Base-by-base conservation (phyloP, 2,113 vertebrate species). In the Lates calcarifer region DNA sequence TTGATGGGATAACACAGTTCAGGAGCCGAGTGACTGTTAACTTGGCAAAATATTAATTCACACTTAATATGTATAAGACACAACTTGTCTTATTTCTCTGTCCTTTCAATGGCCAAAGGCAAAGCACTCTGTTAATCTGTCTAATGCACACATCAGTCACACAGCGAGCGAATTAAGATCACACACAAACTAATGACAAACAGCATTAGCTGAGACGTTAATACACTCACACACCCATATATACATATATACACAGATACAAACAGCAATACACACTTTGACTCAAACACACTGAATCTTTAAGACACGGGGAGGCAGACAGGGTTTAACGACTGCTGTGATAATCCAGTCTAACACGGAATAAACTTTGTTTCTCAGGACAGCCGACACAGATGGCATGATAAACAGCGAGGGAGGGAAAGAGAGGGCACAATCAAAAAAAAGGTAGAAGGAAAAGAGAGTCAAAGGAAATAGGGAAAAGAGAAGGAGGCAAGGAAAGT, bases 241-340 rank as follows among this genome's bases (percentile, higher is more conserved):
- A 55, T 4, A 51, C 49, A 55, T 12, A 67, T 20, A 57, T 7
- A 57, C 9, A 22, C 10, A 47, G 2, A 41, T 7, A 5, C 6
- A 53, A 13, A 53, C n/a, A 22, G 13, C 37, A 22, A 43, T 15
- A 37, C 41, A 61, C 33, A 33, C 15, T 13, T 35, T 26, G 15
- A 7, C 11, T 24, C 43, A 35, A 35, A 20, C n/a, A 24, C 10
- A 2, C n/a, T 70, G 29, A 80, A 18, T 39, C 37, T n/a, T 45
- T 28, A 29, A 70, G 39, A 61, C 24, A 49, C 9, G 43, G 1
- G 28, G 13, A 37, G n/a, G 2, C 51, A 70, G 17, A 62, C 22
- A 14, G 28, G 55, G 28, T 82, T 55, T 73, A 73, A 51, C 39
- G 73, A 61, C 81, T 73, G 81, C 81, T 72, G 53, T 33, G 45